phyloP scores from a whole-genome alignment of 2,113 vertebrate species.

The Centrocercus urophasianus region DNA sequence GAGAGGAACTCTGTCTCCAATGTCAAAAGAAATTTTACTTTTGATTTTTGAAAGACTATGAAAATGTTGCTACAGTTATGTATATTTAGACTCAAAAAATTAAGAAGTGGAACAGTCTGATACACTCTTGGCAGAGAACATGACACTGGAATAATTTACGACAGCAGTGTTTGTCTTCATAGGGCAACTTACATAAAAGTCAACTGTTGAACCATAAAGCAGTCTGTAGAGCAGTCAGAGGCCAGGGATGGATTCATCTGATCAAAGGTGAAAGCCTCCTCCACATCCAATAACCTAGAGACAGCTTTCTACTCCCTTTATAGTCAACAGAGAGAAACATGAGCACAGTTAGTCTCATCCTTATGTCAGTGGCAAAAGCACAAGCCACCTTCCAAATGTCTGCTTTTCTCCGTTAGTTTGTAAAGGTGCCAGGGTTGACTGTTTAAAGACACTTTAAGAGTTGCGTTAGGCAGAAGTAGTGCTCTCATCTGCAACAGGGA shows the following conservation, averaged over 20 bases:
- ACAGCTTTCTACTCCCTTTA: not conserved
- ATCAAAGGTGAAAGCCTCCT: not conserved
- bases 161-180: not conserved
- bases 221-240: not conserved
- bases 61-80: not conserved
- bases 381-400: not conserved
- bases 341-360: not conserved
- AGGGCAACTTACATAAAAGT: not conserved
- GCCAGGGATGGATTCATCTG: not conserved
- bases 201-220: not conserved
- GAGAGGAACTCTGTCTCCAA: not conserved
- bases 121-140: not conserved
- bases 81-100: not conserved
- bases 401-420: not conserved
- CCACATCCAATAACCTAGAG: not conserved
- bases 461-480: not conserved
- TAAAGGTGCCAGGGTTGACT: not conserved
- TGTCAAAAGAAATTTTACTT: not conserved
- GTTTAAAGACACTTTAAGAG: not conserved
- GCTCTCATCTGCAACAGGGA: not conserved
- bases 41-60: not conserved
- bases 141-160: not conserved
- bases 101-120: not conserved
- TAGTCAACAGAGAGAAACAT: not conserved
- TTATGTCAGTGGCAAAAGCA: not conserved